Evolutionary conservation across 2,113 vertebrate genomes (phyloP).

Genomic region (Hypocryptadius cinnamomeus): DNA sequence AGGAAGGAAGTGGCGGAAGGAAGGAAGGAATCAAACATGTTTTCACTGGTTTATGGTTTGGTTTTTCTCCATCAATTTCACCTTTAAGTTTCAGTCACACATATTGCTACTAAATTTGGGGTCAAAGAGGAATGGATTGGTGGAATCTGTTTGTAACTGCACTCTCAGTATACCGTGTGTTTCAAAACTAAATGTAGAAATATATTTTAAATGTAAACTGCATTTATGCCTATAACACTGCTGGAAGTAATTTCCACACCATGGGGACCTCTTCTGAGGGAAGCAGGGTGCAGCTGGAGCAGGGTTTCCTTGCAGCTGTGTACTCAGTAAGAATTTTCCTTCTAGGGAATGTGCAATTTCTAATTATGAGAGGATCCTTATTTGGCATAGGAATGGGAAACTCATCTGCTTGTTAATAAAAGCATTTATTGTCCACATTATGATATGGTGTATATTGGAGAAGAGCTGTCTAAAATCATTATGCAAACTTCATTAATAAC

Average conservation of each 20-base stretch:
- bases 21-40: background rate
- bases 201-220: background rate
- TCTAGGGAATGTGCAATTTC: background rate
- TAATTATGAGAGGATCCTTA: constrained; percentile 3
- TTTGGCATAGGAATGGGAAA: background rate
- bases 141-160: background rate
- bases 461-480: background rate
- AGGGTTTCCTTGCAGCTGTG: background rate
- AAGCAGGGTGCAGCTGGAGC: background rate
- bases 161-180: background rate
- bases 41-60: background rate
- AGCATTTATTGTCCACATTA: background rate
- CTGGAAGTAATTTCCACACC: constrained; percentile 1
- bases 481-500: background rate
- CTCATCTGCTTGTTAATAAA: constrained; percentile 17
- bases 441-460: background rate
- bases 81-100: background rate
- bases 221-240: background rate
- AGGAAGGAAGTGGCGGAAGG: too few species aligned
- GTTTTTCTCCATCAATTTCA: background rate
- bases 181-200: background rate
- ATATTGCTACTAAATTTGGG: background rate
- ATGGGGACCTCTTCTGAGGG: background rate
- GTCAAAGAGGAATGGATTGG: background rate
- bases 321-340: background rate